Percentiles rank a stretch among this genome's conserved stretches.
Evolutionary conservation across 2,888 invertebrate genomes (phyloP).

Genomic region (Chrysotoxum bicinctum): DNA sequence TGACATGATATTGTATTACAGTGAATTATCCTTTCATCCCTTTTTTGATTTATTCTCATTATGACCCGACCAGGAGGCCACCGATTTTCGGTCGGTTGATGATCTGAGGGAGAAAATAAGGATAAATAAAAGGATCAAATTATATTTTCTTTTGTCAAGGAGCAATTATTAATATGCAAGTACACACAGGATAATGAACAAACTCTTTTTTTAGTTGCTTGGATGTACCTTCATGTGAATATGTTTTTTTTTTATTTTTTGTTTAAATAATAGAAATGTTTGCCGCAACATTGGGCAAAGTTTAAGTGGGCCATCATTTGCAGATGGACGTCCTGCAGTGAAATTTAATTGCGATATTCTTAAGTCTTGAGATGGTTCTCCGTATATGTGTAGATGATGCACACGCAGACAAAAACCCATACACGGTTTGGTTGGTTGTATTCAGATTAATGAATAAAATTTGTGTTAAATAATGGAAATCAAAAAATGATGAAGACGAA

Average conservation of each 20-base stretch:
- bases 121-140: slow-evolving; percentile 51
- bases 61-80: slow-evolving; percentile 63
- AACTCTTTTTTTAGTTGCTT: slow-evolving; percentile 6
- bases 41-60: slow-evolving; percentile 68
- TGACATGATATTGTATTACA: slow-evolving; percentile 72
- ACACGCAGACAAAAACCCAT: slow-evolving; percentile 18
- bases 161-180: slow-evolving; percentile 59
- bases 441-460: slow-evolving; percentile 64
- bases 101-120: slow-evolving; percentile 14
- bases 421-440: not conserved
- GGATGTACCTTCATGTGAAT: not conserved
- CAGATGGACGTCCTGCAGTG: slow-evolving; percentile 70
- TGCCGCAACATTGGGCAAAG: slow-evolving; percentile 63
- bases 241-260: slow-evolving; percentile 10
- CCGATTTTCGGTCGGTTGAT: slow-evolving; percentile 38
- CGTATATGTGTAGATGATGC: not conserved
- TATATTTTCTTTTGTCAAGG: slow-evolving; percentile 68
- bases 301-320: slow-evolving; percentile 72
- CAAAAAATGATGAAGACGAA: slow-evolving; percentile 45
- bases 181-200: slow-evolving; percentile 23
- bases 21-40: slow-evolving; percentile 70
- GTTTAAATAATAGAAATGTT: slow-evolving; percentile 56
- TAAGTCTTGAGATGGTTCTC: slow-evolving; percentile 54
- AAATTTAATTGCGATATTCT: slow-evolving; percentile 71
- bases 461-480: slow-evolving; percentile 61